These are phyloP conservation scores for Agrotis puta DNA, from an alignment of 2,888 invertebrate species.

Conservation along the genomic window DNA sequence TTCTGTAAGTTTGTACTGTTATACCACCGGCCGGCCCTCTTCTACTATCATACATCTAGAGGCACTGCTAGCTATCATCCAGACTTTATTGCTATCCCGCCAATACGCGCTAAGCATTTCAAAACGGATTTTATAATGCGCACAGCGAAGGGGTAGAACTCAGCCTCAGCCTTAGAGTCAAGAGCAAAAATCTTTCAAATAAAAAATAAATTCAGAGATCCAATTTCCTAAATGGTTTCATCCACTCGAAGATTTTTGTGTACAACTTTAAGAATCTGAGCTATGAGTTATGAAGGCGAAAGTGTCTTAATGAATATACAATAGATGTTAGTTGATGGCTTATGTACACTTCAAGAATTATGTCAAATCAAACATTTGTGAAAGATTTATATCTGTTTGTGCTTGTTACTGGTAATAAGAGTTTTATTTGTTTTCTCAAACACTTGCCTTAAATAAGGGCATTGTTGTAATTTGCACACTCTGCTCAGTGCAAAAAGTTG, in stretches of 20 bases:
- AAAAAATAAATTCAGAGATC: too few relatives aligned
- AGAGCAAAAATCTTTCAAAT: not conserved
- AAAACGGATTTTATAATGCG: too few relatives aligned
- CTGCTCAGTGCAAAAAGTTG: not conserved
- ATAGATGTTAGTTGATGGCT: not conserved
- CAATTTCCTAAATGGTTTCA: too few relatives aligned
- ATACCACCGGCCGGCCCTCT: too few relatives aligned
- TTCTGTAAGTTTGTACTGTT: too few relatives aligned
- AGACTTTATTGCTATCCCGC: too few relatives aligned
- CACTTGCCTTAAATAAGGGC: not conserved
- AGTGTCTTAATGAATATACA: not conserved
- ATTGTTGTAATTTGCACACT: not conserved
- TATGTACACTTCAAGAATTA: not conserved
- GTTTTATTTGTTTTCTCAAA: not conserved
- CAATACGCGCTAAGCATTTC: too few relatives aligned
- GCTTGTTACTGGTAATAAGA: not conserved
- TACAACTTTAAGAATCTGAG: not conserved
- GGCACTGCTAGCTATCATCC: too few relatives aligned
- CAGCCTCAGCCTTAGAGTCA: too few relatives aligned
- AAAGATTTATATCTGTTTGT: constrained; percentile 1
- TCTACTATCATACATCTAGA: too few relatives aligned
- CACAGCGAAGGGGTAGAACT: too few relatives aligned
- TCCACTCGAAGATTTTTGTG: not conserved
- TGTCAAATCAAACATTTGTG: constrained; percentile 1
- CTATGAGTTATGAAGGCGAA: not conserved